These are phyloP conservation scores for Conus ventricosus DNA, from an alignment of 1,140 invertebrate genomes.

Conservation along the genomic window DNA sequence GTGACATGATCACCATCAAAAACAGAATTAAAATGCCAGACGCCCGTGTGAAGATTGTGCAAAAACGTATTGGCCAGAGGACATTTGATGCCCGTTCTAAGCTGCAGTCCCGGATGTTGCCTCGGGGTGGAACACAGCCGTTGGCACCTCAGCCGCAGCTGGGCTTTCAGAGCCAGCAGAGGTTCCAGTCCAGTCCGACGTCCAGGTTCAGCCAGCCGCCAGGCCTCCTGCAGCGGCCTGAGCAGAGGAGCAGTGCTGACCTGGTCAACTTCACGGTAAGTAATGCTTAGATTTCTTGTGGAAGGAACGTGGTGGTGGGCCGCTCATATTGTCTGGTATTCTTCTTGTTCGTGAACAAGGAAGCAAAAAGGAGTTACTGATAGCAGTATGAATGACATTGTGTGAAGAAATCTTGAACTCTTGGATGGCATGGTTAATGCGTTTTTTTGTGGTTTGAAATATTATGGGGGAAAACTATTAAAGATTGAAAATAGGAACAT, in stretches of 20 bases:
- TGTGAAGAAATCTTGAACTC: too few relatives aligned
- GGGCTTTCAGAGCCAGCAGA: not conserved
- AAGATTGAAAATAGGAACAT: too few relatives aligned
- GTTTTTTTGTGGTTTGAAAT: too few relatives aligned
- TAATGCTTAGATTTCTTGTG: not conserved
- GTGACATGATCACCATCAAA: constrained; percentile 54
- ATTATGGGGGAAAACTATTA: too few relatives aligned
- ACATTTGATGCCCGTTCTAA: constrained; percentile 50
- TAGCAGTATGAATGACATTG: too few relatives aligned
- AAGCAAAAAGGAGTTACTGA: too few relatives aligned
- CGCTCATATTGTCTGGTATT: too few relatives aligned
- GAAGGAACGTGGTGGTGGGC: too few relatives aligned
- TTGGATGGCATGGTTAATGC: too few relatives aligned
- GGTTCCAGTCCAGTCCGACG: not conserved
- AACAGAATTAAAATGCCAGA: constrained; percentile 45
- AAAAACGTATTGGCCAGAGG: constrained; percentile 41
- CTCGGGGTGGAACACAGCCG: not conserved
- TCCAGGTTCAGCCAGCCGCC: not conserved
- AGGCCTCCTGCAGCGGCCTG: not conserved
- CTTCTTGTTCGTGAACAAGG: too few relatives aligned
- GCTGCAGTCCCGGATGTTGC: not conserved
- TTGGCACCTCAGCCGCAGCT: constrained; percentile 21
- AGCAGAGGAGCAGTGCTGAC: not conserved
- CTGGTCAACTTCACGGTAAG: not conserved
- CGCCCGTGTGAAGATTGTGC: constrained; percentile 50